Conservation (phyloP, 1,140 invertebrate genomes). For the Papilio polytes region DNA sequence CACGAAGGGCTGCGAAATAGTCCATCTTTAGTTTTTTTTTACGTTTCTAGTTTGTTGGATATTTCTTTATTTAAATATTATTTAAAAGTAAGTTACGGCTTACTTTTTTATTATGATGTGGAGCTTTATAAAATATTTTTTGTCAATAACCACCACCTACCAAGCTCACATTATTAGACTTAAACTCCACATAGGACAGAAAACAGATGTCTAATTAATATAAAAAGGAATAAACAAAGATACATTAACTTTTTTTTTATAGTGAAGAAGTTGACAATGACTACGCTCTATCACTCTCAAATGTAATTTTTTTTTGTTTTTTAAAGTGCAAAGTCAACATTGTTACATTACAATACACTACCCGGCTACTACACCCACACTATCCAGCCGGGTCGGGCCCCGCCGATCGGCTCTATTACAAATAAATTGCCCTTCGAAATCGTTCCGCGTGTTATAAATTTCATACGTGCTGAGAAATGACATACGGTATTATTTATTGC, state of each 20-base stretch:
- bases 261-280: no score
- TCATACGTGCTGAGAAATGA: slow-evolving; percentile 84
- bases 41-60: not conserved
- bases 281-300: not conserved
- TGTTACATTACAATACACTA: slow-evolving; percentile 1
- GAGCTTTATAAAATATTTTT: no score
- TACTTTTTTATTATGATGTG: no score
- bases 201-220: no score
- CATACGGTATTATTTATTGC: slow-evolving; percentile 83
- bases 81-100: not conserved
- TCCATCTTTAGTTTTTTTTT: slow-evolving; percentile 41
- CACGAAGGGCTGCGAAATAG: slow-evolving; percentile 45
- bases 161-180: no score
- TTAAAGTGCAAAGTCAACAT: not conserved
- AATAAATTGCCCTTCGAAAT: slow-evolving; percentile 82
- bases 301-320: not conserved
- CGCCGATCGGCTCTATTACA: slow-evolving; percentile 74
- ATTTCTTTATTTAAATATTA: not conserved
- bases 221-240: no score
- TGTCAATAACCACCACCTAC: no score
- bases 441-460: slow-evolving; percentile 80
- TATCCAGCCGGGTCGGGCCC: slow-evolving; percentile 45
- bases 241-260: no score
- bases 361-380: slow-evolving; percentile 32
- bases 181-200: no score